These are phyloP conservation scores for Echinarachnius parma DNA, from an alignment of 53 echinoderm and acorn worm species.

Conservation along the genomic window DNA sequence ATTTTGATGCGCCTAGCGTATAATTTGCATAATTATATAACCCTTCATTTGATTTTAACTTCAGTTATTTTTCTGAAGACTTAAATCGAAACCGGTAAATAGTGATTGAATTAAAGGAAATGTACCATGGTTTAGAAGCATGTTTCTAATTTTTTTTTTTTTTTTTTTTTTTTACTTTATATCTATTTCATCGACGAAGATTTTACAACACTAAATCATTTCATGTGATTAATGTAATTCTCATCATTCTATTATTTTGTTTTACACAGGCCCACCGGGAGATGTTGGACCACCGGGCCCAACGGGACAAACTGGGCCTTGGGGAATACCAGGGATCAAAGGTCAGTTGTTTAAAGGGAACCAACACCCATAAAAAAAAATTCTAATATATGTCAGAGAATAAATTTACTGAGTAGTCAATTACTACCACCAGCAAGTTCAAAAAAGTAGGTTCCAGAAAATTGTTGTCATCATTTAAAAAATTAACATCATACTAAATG, in stretches of 20 bases:
- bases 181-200: not conserved
- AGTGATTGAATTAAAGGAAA: too few relatives aligned
- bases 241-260: not conserved
- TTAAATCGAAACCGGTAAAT: too few relatives aligned
- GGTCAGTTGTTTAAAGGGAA: not conserved
- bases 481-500: too few relatives aligned
- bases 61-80: too few relatives aligned
- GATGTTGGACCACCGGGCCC: not conserved
- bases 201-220: not conserved
- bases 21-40: too few relatives aligned
- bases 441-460: too few relatives aligned
- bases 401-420: too few relatives aligned
- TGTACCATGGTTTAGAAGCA: not conserved
- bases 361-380: not conserved
- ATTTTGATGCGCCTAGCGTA: too few relatives aligned
- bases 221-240: not conserved
- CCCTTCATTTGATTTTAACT: too few relatives aligned
- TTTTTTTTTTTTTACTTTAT: not conserved
- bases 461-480: too few relatives aligned
- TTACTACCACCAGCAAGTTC: too few relatives aligned
- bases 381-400: too few relatives aligned
- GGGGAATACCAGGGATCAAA: not conserved
- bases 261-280: constrained; percentile 8
- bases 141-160: not conserved
- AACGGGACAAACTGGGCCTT: not conserved